Conservation (phyloP, 2,888 invertebrate species). For the Odontothrips loti region DNA sequence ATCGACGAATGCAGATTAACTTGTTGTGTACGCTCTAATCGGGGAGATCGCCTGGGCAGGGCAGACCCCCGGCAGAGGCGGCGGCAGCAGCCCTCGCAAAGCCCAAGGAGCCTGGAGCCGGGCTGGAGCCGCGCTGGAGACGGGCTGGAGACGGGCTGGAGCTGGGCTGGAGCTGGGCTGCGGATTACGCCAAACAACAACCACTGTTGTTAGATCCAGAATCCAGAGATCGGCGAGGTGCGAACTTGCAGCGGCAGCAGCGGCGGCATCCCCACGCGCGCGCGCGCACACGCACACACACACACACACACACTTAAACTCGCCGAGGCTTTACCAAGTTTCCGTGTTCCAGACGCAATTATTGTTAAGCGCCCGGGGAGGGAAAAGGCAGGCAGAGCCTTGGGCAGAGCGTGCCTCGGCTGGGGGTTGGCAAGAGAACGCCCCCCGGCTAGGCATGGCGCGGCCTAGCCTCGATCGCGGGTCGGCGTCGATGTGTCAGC, state of each 20-base stretch:
- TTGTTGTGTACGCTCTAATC: no score
- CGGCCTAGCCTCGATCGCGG: no score
- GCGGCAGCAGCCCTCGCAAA: not conserved
- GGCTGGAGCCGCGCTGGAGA: not conserved
- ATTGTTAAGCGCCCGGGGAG: not conserved
- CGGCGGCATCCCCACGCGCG: no score
- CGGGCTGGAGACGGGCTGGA: not conserved
- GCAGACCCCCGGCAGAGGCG: not conserved
- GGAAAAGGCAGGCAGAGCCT: not conserved
- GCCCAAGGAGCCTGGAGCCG: not conserved
- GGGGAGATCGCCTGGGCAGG: not conserved
- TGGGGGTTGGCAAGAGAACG: no score
- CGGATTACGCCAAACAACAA: not conserved
- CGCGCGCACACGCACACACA: no score
- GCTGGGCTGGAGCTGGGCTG: not conserved
- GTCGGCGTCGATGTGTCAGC: no score
- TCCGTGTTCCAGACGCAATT: conserved; percentile 11
- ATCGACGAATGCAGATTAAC: no score
- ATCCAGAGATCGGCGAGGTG: not conserved
- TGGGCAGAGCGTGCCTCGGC: no score
- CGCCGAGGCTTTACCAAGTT: not conserved
- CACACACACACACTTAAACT: not conserved
- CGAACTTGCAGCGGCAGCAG: not conserved
- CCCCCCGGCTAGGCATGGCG: no score
- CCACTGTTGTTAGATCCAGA: not conserved